Base-by-base conservation (phyloP, 2,113 vertebrate genomes). In the Esox niger region DNA sequence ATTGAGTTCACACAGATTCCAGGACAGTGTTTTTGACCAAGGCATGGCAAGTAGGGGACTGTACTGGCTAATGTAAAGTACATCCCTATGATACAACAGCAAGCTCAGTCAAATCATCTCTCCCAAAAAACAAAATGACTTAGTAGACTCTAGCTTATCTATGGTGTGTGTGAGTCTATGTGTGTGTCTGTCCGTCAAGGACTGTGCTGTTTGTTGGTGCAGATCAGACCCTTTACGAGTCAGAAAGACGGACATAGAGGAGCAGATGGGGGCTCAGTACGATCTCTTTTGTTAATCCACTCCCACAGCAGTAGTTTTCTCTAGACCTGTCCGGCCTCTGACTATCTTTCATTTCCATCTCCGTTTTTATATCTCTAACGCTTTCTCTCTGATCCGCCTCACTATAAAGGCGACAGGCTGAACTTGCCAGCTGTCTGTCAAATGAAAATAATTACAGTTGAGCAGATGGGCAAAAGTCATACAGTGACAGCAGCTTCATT, bases 401-500 rank as follows among this genome's bases (percentile, higher is more conserved):
- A 17, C 2, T 56, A 38, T 55, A 27, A 33, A 33, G 46, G 29
- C 52, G 64, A 38, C 65, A 26, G 25, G 27, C 56, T 56, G 46
- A 73, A 55, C 21, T 0, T 61, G 57, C 47, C 74, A 75, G 60
- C 59, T 65, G 74, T 73, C 62, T 69, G 27, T 70, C 2, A 58
- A 68, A n/a, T 58, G 26, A 15, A 21, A 56, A 29, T 35, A 47
- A 29, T 58, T 58, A 20, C 15, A 15, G 33, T 59, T 17, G 23
- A 9, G 35, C 35, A 47, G 21, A 68, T 17, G 23, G n/a, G 35
- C 35, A 47, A 20, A 68, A 59, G 49, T 23, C 27, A 21, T 17
- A 33, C 21, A 58, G 11, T 56, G n/a, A n/a, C 15, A 21, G n/a
- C 0, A 3, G 7, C 8, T 21, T 32, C 31, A 29, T 13, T 47